A percentile compares a stretch with the other conserved stretches of the same genome.
Evolutionary conservation across 2,888 invertebrate genomes (phyloP).

Genomic region (Sinhomidia bicolor): DNA sequence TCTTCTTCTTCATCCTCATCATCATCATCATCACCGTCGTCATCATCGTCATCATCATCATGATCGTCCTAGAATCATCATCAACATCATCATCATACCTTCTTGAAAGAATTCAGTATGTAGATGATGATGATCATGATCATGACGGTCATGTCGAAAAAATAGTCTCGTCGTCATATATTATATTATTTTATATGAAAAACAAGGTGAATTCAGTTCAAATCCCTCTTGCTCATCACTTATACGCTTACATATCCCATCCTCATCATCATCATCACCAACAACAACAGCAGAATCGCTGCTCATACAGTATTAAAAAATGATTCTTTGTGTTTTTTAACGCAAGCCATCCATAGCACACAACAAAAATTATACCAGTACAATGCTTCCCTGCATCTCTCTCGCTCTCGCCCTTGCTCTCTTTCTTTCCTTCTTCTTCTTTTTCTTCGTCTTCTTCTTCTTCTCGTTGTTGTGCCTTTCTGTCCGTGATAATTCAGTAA

Average conservation of each 20-base stretch:
- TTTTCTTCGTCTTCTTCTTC: background rate
- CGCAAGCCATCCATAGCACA: slow-evolving; percentile 37
- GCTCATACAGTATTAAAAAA: background rate
- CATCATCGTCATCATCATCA: background rate
- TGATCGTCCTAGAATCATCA: background rate
- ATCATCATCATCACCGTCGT: background rate
- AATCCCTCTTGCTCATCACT: slow-evolving; percentile 45
- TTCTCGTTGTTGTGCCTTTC: slow-evolving; percentile 16
- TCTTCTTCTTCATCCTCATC: too few species aligned
- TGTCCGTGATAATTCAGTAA: slow-evolving; percentile 27
- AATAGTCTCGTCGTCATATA: slow-evolving; percentile 21
- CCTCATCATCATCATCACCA: background rate
- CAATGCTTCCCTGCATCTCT: background rate
- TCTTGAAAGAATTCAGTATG: slow-evolving; percentile 31
- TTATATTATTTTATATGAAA: slow-evolving; percentile 45
- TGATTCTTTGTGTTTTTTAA: slow-evolving; percentile 27
- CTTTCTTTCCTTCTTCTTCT: background rate
- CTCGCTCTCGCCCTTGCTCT: background rate
- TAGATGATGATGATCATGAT: slow-evolving; percentile 14
- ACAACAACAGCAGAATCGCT: background rate
- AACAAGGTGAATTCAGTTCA: slow-evolving; percentile 68
- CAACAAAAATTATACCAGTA: slow-evolving; percentile 31
- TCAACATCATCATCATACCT: slow-evolving; percentile 31
- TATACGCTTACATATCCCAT: background rate
- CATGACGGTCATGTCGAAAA: slow-evolving; percentile 19